A percentile compares a stretch with the other conserved stretches of the same genome.
These are phyloP conservation scores for Lordiphosa mommai DNA, from an alignment of 1,140 invertebrate species.

Conservation along the genomic window DNA sequence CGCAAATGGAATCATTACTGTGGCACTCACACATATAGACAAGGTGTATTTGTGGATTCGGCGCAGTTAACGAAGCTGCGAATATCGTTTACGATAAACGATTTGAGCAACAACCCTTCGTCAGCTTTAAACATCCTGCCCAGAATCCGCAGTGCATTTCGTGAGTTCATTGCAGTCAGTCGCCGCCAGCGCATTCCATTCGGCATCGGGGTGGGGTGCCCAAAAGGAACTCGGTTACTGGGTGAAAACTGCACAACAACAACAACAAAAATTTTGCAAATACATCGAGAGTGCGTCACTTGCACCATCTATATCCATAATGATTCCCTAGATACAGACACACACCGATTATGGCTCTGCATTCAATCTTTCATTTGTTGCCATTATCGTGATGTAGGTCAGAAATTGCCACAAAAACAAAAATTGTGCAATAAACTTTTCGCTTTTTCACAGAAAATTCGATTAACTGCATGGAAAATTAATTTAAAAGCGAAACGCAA, in stretches of 20 bases:
- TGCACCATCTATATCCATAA: neutral
- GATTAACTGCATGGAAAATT: conserved; percentile 35
- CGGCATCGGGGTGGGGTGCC: conserved; percentile 44
- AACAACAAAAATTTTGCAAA: conserved; percentile 27
- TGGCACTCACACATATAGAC: conserved; percentile 27
- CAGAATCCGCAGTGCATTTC: conserved; percentile 69
- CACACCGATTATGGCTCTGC: conserved; percentile 7
- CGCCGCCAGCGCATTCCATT: conserved; percentile 6
- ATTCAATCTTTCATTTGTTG: conserved; percentile 49
- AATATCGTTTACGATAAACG: conserved; percentile 39
- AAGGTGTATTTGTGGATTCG: conserved; percentile 43
- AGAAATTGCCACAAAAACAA: conserved; percentile 23
- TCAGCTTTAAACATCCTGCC: conserved; percentile 46
- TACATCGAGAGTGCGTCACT: conserved; percentile 14
- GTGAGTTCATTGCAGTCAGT: conserved; percentile 55
- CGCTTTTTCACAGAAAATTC: conserved; percentile 28
- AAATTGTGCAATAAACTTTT: conserved; percentile 29
- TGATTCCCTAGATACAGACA: conserved; percentile 17
- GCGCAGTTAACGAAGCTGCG: conserved; percentile 43
- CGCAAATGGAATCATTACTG: conserved; percentile 61
- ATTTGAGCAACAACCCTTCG: conserved; percentile 26
- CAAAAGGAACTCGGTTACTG: conserved; percentile 67
- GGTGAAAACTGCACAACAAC: conserved; percentile 56
- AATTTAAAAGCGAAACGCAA: conserved; percentile 51
- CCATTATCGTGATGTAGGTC: conserved; percentile 58